phyloP scores from a whole-genome alignment of 2,113 vertebrate species.

The Pituophis catenifer region DNA sequence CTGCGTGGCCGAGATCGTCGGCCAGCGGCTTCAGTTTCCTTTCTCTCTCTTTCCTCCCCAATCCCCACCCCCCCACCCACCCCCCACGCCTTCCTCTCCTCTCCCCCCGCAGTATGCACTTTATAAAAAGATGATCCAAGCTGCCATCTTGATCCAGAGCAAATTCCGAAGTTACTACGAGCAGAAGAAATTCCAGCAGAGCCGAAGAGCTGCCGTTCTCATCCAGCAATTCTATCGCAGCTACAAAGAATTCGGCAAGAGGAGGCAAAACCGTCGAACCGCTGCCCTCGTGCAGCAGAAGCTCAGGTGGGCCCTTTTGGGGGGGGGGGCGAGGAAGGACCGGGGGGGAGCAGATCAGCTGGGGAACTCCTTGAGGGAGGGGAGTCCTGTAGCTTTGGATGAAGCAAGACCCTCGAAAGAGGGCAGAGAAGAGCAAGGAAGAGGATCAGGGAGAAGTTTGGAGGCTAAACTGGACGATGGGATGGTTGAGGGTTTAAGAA shows the following conservation, averaged over 20 bases:
- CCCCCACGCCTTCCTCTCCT: slow-evolving; percentile 33
- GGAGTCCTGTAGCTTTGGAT: no score
- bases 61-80: slow-evolving; percentile 33
- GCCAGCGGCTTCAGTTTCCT: no score
- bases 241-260: slow-evolving; percentile 88
- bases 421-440: no score
- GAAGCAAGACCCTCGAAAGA: no score
- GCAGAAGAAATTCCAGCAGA: slow-evolving; percentile 98
- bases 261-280: slow-evolving; percentile 83
- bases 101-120: slow-evolving; percentile 90
- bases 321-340: no score
- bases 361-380: no score
- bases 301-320: slow-evolving; percentile 65
- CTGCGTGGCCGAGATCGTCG: no score
- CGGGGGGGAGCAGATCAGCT: background rate
- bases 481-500: no score
- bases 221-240: slow-evolving; percentile 98
- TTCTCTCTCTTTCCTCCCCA: no score
- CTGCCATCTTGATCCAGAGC: slow-evolving; percentile 99
- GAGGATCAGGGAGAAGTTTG: no score
- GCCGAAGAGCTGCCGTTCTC: slow-evolving; percentile 90
- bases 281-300: slow-evolving; percentile 84
- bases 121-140: slow-evolving; percentile 99
- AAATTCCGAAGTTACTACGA: slow-evolving; percentile 98
- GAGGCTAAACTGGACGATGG: no score